phyloP scores from a whole-genome alignment of 2,113 vertebrate species.

The Hydrochoerus hydrochaeris region DNA sequence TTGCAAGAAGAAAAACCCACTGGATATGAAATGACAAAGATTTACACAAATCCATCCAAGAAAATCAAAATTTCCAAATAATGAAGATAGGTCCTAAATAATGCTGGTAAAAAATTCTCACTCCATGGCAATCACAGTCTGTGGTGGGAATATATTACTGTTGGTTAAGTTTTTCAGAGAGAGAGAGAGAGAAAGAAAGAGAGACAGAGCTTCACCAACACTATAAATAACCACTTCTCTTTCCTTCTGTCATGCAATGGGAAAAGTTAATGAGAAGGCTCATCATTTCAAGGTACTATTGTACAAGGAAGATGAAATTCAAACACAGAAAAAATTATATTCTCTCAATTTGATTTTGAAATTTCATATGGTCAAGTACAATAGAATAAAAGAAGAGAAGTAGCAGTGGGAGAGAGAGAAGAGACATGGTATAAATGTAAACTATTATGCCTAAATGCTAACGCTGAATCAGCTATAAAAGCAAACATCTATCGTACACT shows the following conservation, averaged over 20 bases:
- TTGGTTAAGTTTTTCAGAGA: background rate
- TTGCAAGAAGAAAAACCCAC: fast-evolving
- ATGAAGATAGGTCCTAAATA: background rate
- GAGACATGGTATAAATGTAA: background rate
- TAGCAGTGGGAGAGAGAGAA: background rate
- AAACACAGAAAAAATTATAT: background rate
- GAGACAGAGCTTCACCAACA: background rate
- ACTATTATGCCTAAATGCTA: background rate
- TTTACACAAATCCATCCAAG: background rate
- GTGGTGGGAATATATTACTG: background rate
- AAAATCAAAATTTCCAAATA: conserved; percentile 15
- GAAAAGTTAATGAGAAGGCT: background rate
- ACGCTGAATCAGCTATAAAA: background rate
- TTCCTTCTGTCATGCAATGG: background rate
- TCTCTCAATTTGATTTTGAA: conserved; percentile 21
- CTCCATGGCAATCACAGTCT: background rate
- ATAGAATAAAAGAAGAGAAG: background rate
- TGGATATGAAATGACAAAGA: background rate
- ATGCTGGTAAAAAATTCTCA: background rate
- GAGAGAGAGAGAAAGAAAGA: background rate
- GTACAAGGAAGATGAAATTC: background rate
- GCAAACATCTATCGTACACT: background rate
- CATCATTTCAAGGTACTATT: background rate
- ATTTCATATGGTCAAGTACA: background rate
- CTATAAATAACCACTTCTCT: background rate